Base-by-base conservation (phyloP, 2,113 vertebrate genomes). In the Toxotes jaculatrix region DNA sequence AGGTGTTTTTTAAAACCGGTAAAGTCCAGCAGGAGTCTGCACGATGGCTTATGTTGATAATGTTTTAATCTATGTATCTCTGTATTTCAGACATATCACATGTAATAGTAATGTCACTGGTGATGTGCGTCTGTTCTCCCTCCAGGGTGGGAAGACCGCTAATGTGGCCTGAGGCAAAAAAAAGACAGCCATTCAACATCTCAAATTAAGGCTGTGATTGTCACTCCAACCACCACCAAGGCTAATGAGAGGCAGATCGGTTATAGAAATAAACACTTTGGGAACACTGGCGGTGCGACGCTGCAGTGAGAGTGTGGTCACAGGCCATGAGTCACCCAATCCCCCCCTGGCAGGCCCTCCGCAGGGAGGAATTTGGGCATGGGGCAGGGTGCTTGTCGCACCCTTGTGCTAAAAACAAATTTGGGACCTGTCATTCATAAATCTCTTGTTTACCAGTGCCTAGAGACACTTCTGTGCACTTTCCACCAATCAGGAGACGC, bases 391-490 rank as follows among this genome's bases (percentile, higher is more conserved):
- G 77, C 91, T 85, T 91, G 83, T 92, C 84, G 87, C 83, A 87
- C 80, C 85, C 90, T 86, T 79, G 80, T 90, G 92, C 93, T 93
- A 94, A 93, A 94, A 93, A 93, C 88, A 93, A 92, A 92, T 88
- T 88, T 79, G 75, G 80, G 88, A 91, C 73, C 88, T 93, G 89
- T 92, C 91, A 92, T 94, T 93, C 92, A 94, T 94, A 92, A 93
- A 95, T 94, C 93, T 93, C 86, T 65, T 92, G 89, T 91, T 93
- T 91, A 93, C 89, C 89, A 89, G 80, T 3, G 76, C 88, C 75
- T 75, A 31, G 64, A 81, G 88, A 76, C 86, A 85, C 69, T 61
- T 87, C 57, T 56, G 73, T 82, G 75, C 61, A 43, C 85, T 83
- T 71, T 78, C 77, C 77, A 66, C 73, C 79, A 88, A 89, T 81